Base-by-base conservation (phyloP, 2,113 vertebrate genomes). In the Dicerorhinus sumatrensis region DNA sequence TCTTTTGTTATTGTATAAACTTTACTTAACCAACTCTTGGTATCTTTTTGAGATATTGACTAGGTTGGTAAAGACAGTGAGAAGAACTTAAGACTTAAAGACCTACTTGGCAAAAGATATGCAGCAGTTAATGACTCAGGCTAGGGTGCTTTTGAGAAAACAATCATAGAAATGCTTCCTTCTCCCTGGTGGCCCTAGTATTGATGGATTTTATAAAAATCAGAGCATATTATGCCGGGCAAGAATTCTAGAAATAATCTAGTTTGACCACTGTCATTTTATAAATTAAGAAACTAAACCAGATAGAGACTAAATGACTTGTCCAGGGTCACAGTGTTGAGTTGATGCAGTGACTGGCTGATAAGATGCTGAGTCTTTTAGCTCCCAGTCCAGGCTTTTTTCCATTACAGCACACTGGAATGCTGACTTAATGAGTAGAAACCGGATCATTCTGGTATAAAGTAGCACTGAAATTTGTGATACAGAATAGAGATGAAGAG, bases 181-280 rank as follows among this genome's bases (percentile, higher is more conserved):
- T 91, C 31, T 46, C 39, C 6, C 1, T 3, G 12, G 29, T 79
- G 69, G n/a, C 21, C 62, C 79, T 42, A 51, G 75, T 77, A 75
- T 23, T 83, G 69, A 58, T 33, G 31, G 23, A 42, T 84, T 92
- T 93, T 79, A 88, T 60, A 84, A 91, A 97, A 94, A 48, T 9
- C 20, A 25, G 11, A 21, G 67, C 33, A 21, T 76, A 60, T 76
- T 67, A 81, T 14, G 23, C n/a, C 36, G 69, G 36, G 29, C 2
- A 77, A 75, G 72, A 92, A 60, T 39, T 33, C 36, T 51, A 80
- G 83, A 77, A 86, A 77, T 67, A 79, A 77, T 67, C 11, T 65
- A 75, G 8, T 48, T 82, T 33, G 65, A n/a, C 27, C 33, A 29
- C 16, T 91, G 31, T 69, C 51, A 25, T 54, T 82, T 87, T 81